Base-by-base conservation (phyloP, 2,888 invertebrate genomes). In the Allacma fusca region DNA sequence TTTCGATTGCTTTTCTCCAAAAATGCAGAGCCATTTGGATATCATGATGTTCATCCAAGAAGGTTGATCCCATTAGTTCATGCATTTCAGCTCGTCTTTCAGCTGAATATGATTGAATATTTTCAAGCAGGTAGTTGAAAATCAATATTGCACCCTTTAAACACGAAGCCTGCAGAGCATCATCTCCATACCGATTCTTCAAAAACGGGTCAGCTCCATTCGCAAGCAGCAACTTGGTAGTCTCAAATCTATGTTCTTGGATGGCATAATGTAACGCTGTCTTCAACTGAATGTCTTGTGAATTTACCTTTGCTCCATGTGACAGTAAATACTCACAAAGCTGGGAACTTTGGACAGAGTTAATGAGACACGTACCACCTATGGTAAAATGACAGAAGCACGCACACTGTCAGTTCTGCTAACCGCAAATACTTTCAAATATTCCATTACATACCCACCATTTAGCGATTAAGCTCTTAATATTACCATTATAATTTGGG, bases 241-340 rank as follows among this genome's bases (percentile, higher is more conserved):
- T 94, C 87, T 95, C 95, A 84, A 93, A 89, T 85, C 93, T 85
- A 77, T 89, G 89, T 84, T 89, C 89, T 79, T 92, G 92, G 84
- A 96, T 93, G n/a, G 96, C 95, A 88, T 97, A 96, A 89, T 96
- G 96, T 85, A 96, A 89, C 76, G 96, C 96, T 80, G 96, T 94
- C 88, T 96, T 96, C 84, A 91, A 92, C 87, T 96, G 95, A 86
- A 94, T 93, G 88, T 97, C 96, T 77, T 90, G 90, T 57, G 95
- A 94, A 88, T 96, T 94, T 5, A 95, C 93, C 84, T 91, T 90
- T 1, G 94, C 96, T 69, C 95, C 95, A 86, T 92, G 91, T 84
- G 82, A 65, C 78, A 97, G 90, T 81, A 96, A 89, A 87, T 91
- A 94, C 79, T 91, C 90, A 87, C 95, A 96, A 70, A 97, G 89